Evolutionary conservation across 2,113 vertebrate species (phyloP).

Genomic region (Cepphus grylle): DNA sequence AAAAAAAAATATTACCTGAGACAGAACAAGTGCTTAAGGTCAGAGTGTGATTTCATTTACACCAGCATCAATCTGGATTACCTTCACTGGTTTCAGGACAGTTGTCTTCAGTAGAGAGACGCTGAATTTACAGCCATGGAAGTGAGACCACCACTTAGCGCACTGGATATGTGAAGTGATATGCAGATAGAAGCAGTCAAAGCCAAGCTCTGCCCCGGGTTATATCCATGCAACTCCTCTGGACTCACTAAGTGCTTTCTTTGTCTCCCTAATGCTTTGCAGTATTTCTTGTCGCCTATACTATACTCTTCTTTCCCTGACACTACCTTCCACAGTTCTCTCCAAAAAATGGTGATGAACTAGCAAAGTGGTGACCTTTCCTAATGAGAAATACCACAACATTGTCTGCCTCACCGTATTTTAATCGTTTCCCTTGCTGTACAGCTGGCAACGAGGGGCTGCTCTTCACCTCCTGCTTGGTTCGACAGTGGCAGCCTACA

Average conservation of each 20-base stretch:
- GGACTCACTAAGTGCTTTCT: conserved; percentile 56
- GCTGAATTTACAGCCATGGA: conserved; percentile 40
- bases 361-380: conserved; percentile 67
- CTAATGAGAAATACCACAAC: conserved; percentile 70
- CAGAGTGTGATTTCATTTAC: neutral
- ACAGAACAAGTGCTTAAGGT: neutral
- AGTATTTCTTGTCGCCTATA: conserved; percentile 60
- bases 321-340: conserved; percentile 16
- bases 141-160: neutral
- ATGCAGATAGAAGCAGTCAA: neutral
- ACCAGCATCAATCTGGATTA: neutral
- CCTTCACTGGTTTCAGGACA: neutral
- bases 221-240: neutral
- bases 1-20: neutral
- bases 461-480: neutral
- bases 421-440: conserved; percentile 49
- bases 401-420: conserved; percentile 52
- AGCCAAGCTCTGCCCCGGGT: conserved; percentile 21
- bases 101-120: neutral
- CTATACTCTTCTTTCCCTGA: conserved; percentile 49
- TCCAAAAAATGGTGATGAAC: conserved; percentile 68
- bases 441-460: conserved; percentile 11
- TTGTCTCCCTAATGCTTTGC: conserved; percentile 36
- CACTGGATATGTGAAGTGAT: neutral
- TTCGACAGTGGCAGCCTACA: neutral